Conservation (phyloP, 2,797 vertebrate species). For the Petrocephalus schoutedeni region DNA sequence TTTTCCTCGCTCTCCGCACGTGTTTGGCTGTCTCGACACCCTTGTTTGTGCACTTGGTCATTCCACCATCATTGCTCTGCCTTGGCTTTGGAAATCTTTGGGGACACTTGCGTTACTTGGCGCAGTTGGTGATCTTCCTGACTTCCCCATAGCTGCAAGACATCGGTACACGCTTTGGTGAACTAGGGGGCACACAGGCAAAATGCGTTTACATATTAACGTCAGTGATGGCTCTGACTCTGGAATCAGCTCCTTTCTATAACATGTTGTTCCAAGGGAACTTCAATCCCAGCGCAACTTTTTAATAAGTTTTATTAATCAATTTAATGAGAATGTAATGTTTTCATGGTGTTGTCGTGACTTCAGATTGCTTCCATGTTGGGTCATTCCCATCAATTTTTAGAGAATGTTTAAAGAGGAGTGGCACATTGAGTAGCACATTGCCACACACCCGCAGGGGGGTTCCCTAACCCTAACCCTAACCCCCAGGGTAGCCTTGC, state of each 20-base stretch:
- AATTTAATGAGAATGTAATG: neutral
- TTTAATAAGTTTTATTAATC: neutral
- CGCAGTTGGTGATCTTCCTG: conserved; percentile 48
- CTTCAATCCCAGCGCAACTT: neutral
- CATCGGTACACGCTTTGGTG: conserved; percentile 43
- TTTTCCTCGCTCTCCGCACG: neutral
- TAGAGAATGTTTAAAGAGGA: neutral
- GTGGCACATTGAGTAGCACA: neutral
- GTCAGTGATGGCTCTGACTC: neutral
- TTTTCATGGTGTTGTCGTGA: neutral
- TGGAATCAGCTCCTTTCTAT: conserved; percentile 15
- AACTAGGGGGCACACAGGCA: conserved; percentile 25
- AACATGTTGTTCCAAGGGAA: neutral
- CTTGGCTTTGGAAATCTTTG: neutral
- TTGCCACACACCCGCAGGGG: neutral
- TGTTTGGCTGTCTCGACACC: neutral
- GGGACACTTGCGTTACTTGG: conserved; percentile 54
- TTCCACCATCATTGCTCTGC: neutral
- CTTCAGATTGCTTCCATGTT: neutral
- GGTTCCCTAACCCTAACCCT: too few relatives aligned
- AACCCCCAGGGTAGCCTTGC: neutral
- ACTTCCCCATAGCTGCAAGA: conserved; percentile 36
- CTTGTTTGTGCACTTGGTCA: neutral
- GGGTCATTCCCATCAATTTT: neutral
- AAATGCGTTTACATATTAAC: neutral